A percentile compares a stretch with the other conserved stretches of the same genome.
These are phyloP conservation scores for Gambelia wislizenii DNA, from an alignment of 2,797 vertebrate genomes.

Conservation along the genomic window DNA sequence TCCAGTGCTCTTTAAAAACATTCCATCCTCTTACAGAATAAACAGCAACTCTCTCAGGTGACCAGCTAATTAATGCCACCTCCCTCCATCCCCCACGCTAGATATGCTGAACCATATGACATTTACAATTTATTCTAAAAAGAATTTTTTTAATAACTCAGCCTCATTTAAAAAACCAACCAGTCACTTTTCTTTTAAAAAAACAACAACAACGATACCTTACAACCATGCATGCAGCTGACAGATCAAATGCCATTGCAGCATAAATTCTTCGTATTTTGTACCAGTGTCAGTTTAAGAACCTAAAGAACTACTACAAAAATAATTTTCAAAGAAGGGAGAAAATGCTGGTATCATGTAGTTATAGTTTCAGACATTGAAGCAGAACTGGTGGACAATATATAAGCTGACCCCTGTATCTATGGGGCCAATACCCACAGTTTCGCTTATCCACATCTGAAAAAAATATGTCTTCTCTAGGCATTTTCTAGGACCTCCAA, in stretches of 20 bases:
- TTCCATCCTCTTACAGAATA: constrained; percentile 65
- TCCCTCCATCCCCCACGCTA: no score
- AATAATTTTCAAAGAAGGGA: background rate
- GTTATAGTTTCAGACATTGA: constrained; percentile 1
- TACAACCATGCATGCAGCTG: constrained; percentile 17
- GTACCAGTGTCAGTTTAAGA: background rate
- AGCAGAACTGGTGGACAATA: background rate
- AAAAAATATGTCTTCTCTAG: no score
- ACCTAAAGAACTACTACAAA: background rate
- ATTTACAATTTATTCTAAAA: constrained; percentile 69
- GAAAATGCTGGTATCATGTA: background rate
- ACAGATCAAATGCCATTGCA: background rate
- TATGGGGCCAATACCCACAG: no score
- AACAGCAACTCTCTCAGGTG: constrained; percentile 66
- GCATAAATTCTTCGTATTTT: background rate
- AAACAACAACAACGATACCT: constrained; percentile 41
- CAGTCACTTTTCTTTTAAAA: background rate
- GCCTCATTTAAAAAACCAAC: background rate
- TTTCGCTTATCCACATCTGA: no score
- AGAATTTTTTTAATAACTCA: constrained; percentile 47
- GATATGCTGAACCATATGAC: constrained; percentile 65
- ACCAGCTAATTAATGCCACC: constrained; percentile 65
- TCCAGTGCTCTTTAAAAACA: constrained; percentile 67
- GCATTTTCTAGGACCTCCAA: no score
- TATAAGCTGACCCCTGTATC: no score